phyloP scores from a whole-genome alignment of 2,888 invertebrate genomes.

The Synanthedon vespiformis region DNA sequence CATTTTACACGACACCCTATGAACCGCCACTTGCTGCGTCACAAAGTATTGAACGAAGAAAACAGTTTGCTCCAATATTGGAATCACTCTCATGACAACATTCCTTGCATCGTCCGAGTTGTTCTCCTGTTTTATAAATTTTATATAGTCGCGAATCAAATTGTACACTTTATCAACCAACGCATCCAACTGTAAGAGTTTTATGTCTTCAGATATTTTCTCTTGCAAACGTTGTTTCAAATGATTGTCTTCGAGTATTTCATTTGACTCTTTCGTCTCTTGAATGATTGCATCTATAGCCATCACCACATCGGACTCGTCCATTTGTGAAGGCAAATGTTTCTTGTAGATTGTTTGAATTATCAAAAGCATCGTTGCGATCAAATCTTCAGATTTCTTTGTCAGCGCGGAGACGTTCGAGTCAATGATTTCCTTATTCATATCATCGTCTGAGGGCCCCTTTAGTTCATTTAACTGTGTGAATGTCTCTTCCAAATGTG shows the following conservation, averaged over 20 bases:
- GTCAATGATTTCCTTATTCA: conserved; percentile 17
- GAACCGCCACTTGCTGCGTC: conserved; percentile 81
- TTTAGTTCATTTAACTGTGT: conserved; percentile 28
- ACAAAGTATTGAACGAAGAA: conserved; percentile 83
- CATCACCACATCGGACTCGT: conserved; percentile 36
- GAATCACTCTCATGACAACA: conserved; percentile 63
- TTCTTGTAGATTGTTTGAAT: conserved; percentile 53
- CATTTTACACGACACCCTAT: conserved; percentile 85
- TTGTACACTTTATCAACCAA: conserved; percentile 47
- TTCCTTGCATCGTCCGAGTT: conserved; percentile 30
- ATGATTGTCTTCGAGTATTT: conserved; percentile 72
- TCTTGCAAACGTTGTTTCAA: conserved; percentile 75
- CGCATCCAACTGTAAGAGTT: conserved; percentile 66
- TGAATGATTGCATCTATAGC: conserved; percentile 50
- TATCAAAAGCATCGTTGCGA: conserved; percentile 40
- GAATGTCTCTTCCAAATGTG: conserved; percentile 30
- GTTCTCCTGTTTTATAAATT: conserved; percentile 33
- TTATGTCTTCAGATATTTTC: conserved; percentile 72
- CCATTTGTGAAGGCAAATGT: conserved; percentile 35
- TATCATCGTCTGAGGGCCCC: conserved; percentile 19
- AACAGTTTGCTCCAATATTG: conserved; percentile 82
- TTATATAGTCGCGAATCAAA: conserved; percentile 49
- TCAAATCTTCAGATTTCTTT: conserved; percentile 41
- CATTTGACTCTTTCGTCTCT: conserved; percentile 51
- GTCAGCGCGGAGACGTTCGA: conserved; percentile 11